Percentiles rank a stretch among this genome's conserved stretches.
phyloP scores from a whole-genome alignment of 92 coral and sea anemone species.

The Galaxea fascicularis region DNA sequence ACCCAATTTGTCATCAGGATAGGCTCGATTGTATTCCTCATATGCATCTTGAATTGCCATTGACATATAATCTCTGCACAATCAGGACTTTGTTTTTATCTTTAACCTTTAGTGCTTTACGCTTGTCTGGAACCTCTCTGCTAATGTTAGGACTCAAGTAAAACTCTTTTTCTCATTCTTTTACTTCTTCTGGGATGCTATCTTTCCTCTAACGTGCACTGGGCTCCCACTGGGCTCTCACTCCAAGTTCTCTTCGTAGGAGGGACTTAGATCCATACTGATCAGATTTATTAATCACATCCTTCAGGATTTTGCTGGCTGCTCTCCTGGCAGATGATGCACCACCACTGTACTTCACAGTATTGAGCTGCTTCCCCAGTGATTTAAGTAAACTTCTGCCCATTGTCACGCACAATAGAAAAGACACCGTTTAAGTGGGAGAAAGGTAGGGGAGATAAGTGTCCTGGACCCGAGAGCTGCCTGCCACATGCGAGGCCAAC shows the following conservation, averaged over 20 bases:
- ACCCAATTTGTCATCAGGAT: constrained; percentile 40
- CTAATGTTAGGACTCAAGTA: constrained; percentile 30
- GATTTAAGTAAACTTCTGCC: constrained; percentile 15
- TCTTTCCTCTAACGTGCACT: constrained; percentile 11
- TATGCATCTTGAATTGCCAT: constrained; percentile 11
- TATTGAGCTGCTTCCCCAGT: constrained; percentile 31
- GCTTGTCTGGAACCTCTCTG: constrained; percentile 24
- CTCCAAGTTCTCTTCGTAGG: constrained; percentile 29
- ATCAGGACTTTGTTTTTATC: constrained; percentile 5
- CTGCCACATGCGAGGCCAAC: too few relatives aligned
- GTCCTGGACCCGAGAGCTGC: too few relatives aligned
- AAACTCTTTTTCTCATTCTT: constrained; percentile 20
- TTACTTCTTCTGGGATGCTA: constrained; percentile 23
- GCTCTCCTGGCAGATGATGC: constrained; percentile 40
- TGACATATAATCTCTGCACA: constrained; percentile 16
- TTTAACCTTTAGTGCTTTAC: constrained; percentile 2
- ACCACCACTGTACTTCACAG: constrained; percentile 33
- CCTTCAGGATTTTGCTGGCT: constrained; percentile 36
- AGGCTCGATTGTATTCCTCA: constrained; percentile 7
- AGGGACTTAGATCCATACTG: constrained; percentile 32
- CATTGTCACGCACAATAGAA: too few relatives aligned
- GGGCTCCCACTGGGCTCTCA: neutral
- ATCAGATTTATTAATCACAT: constrained; percentile 30
- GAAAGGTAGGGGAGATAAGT: too few relatives aligned
- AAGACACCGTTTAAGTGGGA: too few relatives aligned